phyloP scores from a whole-genome alignment of 2,113 vertebrate species.

The Hipposideros armiger region DNA sequence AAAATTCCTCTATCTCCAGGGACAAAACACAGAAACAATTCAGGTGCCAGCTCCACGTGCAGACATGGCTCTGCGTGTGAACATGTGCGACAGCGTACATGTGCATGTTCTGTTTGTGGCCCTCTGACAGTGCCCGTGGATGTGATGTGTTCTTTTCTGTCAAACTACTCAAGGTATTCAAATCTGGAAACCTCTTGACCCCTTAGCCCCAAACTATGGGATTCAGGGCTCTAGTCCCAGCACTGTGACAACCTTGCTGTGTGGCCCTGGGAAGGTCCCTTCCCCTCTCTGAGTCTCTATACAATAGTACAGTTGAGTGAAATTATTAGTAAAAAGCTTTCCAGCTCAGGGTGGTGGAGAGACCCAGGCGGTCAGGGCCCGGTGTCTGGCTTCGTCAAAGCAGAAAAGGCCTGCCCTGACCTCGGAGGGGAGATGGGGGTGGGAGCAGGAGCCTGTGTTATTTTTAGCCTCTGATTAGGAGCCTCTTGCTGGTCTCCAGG shows the following conservation, averaged over 20 bases:
- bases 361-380: too few species aligned
- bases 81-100: rapidly evolving
- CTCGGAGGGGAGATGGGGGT: rapidly evolving
- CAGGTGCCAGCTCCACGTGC: rapidly evolving
- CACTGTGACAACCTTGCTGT: background rate
- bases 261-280: background rate
- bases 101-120: rapidly evolving
- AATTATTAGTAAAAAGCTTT: background rate
- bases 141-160: rapidly evolving
- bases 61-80: rapidly evolving
- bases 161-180: background rate
- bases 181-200: background rate
- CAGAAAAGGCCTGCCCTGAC: background rate
- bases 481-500: background rate
- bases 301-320: background rate
- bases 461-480: conserved; percentile 59
- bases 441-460: background rate
- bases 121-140: rapidly evolving
- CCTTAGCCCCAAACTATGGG: background rate
- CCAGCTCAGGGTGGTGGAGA: background rate
- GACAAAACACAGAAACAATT: background rate
- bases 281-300: background rate
- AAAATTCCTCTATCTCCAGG: too few species aligned
- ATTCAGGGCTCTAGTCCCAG: background rate
- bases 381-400: rapidly evolving